phyloP scores from a whole-genome alignment of 2,888 invertebrate genomes.

The Synergus umbraculus region DNA sequence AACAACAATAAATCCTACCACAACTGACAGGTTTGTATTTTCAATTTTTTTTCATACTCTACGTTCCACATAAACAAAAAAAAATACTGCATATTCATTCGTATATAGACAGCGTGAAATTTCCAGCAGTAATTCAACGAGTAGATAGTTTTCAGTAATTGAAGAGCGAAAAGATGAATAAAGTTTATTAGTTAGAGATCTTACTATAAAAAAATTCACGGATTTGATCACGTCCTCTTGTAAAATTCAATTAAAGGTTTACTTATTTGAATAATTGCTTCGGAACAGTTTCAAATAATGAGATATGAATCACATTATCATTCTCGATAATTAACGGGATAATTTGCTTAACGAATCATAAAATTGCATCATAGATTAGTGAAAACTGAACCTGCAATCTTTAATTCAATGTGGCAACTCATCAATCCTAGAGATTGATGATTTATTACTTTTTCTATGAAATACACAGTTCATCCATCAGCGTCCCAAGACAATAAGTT shows the following conservation, averaged over 20 bases:
- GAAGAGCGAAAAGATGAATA: not conserved
- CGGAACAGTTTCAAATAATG: too few relatives aligned
- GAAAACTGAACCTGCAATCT: not conserved
- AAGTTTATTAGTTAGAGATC: not conserved
- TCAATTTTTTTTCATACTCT: not conserved
- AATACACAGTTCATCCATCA: constrained; percentile 33
- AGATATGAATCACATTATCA: too few relatives aligned
- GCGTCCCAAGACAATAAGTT: constrained; percentile 23
- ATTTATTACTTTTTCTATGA: constrained; percentile 18
- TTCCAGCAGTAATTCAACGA: not conserved
- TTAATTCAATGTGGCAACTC: not conserved
- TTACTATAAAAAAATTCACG: not conserved
- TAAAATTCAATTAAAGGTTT: constrained; percentile 10
- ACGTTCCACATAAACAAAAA: not conserved
- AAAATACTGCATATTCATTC: constrained; percentile 23
- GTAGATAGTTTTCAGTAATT: constrained; percentile 1
- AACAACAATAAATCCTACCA: not conserved
- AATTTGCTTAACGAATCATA: not conserved
- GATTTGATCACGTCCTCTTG: not conserved
- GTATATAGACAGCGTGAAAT: not conserved
- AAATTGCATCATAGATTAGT: not conserved
- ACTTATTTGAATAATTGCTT: not conserved
- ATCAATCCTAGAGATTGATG: not conserved
- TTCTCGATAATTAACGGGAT: too few relatives aligned
- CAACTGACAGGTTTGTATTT: not conserved